Percentiles rank a stretch among this genome's conserved stretches.
phyloP scores from a whole-genome alignment of 2,113 vertebrate species.

The Atlantisia rogersi region DNA sequence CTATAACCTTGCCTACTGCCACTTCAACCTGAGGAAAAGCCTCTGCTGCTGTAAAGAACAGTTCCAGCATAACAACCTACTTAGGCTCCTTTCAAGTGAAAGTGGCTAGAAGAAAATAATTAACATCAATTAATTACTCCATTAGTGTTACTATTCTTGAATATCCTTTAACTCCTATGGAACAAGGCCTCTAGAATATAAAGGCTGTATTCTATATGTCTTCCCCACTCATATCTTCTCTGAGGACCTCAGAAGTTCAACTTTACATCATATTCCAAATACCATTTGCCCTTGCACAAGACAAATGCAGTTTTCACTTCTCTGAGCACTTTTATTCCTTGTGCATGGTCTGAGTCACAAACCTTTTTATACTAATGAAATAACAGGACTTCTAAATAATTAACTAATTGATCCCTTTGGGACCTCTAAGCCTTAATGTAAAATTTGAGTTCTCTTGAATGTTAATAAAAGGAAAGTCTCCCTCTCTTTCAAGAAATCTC shows the following conservation, averaged over 20 bases:
- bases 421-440: background rate
- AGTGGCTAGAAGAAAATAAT: background rate
- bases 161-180: background rate
- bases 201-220: background rate
- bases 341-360: background rate
- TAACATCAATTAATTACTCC: background rate
- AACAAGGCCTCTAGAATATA: background rate
- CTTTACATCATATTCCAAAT: background rate
- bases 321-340: background rate
- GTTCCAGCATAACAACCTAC: background rate
- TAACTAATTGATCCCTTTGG: background rate
- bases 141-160: background rate
- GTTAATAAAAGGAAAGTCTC: background rate
- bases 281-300: rapidly evolving
- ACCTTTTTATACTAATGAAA: background rate
- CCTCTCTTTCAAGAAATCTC: background rate
- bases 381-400: background rate
- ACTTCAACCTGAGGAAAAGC: background rate
- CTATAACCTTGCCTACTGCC: background rate
- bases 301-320: background rate
- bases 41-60: background rate
- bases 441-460: background rate
- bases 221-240: background rate
- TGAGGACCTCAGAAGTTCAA: background rate
- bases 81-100: background rate